Conservation (phyloP, 2,888 invertebrate genomes). For the Geophilus truncorum region DNA sequence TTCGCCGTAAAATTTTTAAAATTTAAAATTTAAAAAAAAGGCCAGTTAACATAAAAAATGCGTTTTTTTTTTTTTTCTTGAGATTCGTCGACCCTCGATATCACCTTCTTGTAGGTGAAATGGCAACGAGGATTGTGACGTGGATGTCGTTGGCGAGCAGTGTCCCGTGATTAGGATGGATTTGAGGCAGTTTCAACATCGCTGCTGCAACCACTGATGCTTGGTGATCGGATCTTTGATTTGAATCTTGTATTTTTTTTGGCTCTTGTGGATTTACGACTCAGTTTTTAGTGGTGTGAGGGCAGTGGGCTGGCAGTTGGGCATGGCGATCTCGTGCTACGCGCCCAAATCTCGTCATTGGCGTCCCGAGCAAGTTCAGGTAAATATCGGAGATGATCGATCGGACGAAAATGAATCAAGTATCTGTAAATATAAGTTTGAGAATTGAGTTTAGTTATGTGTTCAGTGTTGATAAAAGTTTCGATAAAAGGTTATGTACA, state of each 20-base stretch:
- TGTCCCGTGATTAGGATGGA: background rate
- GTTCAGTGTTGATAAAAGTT: too few species aligned
- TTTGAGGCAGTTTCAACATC: background rate
- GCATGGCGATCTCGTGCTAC: background rate
- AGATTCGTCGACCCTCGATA: background rate
- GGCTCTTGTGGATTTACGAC: too few species aligned
- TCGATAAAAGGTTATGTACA: too few species aligned
- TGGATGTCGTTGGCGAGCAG: background rate
- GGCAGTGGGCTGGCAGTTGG: slow-evolving; percentile 2
- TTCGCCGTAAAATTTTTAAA: too few species aligned
- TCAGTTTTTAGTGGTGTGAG: background rate
- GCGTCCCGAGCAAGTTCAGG: background rate
- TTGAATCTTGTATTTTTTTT: background rate
- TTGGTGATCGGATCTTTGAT: background rate
- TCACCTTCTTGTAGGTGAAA: slow-evolving; percentile 5
- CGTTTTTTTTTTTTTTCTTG: too few species aligned
- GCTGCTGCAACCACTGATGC: background rate
- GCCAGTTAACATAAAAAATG: background rate
- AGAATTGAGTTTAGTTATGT: background rate
- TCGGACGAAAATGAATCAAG: background rate
- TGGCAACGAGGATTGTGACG: background rate
- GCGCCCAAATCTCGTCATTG: background rate
- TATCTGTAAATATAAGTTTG: background rate
- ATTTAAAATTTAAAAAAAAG: background rate
- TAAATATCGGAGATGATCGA: background rate